Base-by-base conservation (phyloP, 2,797 vertebrate genomes). In the Botia kubotai region DNA sequence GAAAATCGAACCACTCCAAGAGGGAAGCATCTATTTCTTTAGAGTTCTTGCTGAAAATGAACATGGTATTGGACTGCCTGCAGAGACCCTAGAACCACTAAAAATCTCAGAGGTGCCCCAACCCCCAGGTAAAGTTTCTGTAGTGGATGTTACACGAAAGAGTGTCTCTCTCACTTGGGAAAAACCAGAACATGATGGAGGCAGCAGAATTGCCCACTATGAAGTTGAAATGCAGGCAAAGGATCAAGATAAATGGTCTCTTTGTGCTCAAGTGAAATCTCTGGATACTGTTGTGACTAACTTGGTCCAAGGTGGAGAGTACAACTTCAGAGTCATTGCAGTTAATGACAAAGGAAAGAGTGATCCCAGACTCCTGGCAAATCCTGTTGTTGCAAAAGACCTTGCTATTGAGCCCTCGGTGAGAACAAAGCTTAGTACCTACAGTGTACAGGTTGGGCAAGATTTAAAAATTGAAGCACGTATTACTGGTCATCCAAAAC, bases 51-150 rank as follows among this genome's bases (percentile, higher is more conserved):
- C 97, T 91, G 98, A 99, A 90, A 99, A 99, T 71, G 98, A 99
- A 89, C 97, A 96, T 82, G 98, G 98, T 83, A 91, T 98, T 70
- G 98, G 98, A 75, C 93, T 98, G 72, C 97, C 96, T 19, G 96
- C 94, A 62, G 95, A 94, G 92, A 99, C 95, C 13, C 82, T 88
- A 71, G 97, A 99, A 16, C 95, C 98, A 77, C 72, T 99, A 87
- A 99, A 98, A 88, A 92, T 99, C 87, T 97, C 98, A 85, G 98
- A 99, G 91, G 97, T 97, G 84, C 98, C 98, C 89, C 96, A 98
- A 82, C 97, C 98, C 88, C 97, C 97, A 84, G 97, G 98, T 81
- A 98, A 99, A 93, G 95, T 99, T 87, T 97, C 91, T 85, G 94
- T 99, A 85, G 90, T 97, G 87, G 97, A 99, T 52, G 96, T 98